Evolutionary conservation across 2,797 vertebrate species (phyloP), one percentile per base, ranked within the genome.

Genomic region (Podarcis lilfordi): DNA sequence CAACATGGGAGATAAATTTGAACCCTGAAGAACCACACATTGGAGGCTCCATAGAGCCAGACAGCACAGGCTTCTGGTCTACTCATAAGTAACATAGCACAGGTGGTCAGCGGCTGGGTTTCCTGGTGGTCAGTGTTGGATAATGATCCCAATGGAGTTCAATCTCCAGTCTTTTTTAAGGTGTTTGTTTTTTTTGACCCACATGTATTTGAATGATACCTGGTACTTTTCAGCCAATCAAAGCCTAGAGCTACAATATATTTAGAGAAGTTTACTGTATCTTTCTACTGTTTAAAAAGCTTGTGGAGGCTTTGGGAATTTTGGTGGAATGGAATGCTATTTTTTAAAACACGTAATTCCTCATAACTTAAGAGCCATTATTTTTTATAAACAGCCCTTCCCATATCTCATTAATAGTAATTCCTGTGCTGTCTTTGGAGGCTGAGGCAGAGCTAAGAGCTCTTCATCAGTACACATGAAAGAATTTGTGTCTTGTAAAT

Each of bases 391-490:
- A 90, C 88, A 91, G 87, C 27, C 84, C 94, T 93, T 93, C 80
- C 86, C 92, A 87, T 81, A 81, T 91, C 91, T 93, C 94, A 93
- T 95, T 95, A 95, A 90, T 82, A 95, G 86, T 92, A 91, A 94
- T 94, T 37, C 10, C 91, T 68, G 90, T 79, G 80, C 37, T 11
- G 91, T 75, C 89, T 92, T 93, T 88, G 91, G 94, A 89, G 21
- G 90, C 0, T 35, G 86, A 92, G 92, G 83, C 91, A 91, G 92
- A 93, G 90, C 90, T 93, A 91, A 95, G 89, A 94, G 35, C 91
- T 93, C 90, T 95, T 94, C 94, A 95, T 95, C 94, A 95, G 94
- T 86, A 96, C 91, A 95, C 94, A 96, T 95, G 94, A 95, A 95
- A 87, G 94, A 95, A 92, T 93, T 82, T 95, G 91, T 90, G 71